A percentile compares a stretch with the other conserved stretches of the same genome.
These are phyloP conservation scores for Trichoplusia ni DNA, from an alignment of 1,140 invertebrate genomes.

Conservation along the genomic window DNA sequence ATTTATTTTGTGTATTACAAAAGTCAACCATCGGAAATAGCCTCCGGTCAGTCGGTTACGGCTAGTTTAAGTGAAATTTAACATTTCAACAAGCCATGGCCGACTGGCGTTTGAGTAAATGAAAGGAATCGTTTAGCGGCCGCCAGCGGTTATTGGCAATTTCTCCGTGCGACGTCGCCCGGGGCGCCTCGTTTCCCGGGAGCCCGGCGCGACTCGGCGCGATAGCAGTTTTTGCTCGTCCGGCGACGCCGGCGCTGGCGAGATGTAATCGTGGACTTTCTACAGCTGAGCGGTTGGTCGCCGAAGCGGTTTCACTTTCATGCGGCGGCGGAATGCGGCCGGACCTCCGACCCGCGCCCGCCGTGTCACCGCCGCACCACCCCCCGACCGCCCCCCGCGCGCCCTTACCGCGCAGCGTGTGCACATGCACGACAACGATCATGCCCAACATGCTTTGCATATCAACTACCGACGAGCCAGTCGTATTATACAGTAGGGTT, in stretches of 20 bases:
- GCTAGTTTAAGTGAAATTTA: slow-evolving; percentile 58
- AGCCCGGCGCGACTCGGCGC: slow-evolving; percentile 44
- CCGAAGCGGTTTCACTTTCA: slow-evolving; percentile 75
- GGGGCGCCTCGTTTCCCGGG: slow-evolving; percentile 63
- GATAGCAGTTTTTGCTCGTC: slow-evolving; percentile 71
- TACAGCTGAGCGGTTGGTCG: slow-evolving; percentile 67
- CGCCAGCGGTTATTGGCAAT: slow-evolving; percentile 54
- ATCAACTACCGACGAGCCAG: slow-evolving; percentile 37
- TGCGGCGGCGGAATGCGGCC: slow-evolving; percentile 71
- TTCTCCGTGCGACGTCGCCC: slow-evolving; percentile 52
- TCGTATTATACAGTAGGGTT: slow-evolving; percentile 30
- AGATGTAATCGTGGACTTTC: slow-evolving; percentile 79
- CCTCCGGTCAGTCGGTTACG: slow-evolving; percentile 43
- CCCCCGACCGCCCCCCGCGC: slow-evolving; percentile 29
- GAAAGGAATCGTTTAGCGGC: slow-evolving; percentile 54
- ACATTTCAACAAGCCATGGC: slow-evolving; percentile 44
- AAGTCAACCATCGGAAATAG: slow-evolving; percentile 38
- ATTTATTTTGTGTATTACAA: slow-evolving; percentile 43
- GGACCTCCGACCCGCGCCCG: slow-evolving; percentile 72
- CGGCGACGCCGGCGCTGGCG: slow-evolving; percentile 53
- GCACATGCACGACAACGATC: slow-evolving; percentile 27
- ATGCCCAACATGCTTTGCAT: slow-evolving; percentile 49
- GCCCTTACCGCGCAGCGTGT: slow-evolving; percentile 24
- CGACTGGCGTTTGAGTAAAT: slow-evolving; percentile 46
- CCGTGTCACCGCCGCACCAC: slow-evolving; percentile 48